phyloP scores from a whole-genome alignment of 2,888 invertebrate genomes.

The Coleophora deauratella region DNA sequence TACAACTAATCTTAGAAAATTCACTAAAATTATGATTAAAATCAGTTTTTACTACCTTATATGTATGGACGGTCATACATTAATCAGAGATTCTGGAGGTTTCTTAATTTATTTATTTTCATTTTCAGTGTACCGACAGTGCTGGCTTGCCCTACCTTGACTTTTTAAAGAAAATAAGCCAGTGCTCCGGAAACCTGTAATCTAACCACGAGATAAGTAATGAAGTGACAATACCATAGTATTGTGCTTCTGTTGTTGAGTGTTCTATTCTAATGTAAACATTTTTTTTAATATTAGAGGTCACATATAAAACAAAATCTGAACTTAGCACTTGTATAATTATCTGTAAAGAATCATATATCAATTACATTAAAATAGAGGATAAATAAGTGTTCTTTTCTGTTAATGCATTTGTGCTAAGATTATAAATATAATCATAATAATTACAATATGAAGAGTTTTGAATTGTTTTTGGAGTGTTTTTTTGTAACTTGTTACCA shows the following conservation, averaged over 20 bases:
- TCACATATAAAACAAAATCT: conserved; percentile 35
- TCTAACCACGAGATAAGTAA: conserved; percentile 1
- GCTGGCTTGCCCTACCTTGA: conserved; percentile 54
- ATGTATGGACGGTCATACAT: no score
- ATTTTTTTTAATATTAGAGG: conserved; percentile 27
- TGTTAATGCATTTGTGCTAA: conserved; percentile 43
- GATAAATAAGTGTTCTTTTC: conserved; percentile 7
- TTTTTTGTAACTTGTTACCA: conserved; percentile 43
- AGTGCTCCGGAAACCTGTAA: conserved; percentile 33
- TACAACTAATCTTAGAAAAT: no score
- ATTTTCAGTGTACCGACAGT: conserved; percentile 56
- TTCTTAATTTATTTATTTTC: conserved; percentile 9
- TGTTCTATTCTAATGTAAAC: conserved; percentile 40
- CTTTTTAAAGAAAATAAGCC: conserved; percentile 34
- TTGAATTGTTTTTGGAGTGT: conserved; percentile 56
- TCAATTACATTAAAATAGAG: conserved; percentile 1
- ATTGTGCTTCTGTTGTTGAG: conserved; percentile 34
- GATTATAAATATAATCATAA: conserved; percentile 37
- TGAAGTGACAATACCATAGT: conserved; percentile 25
- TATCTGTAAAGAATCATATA: conserved; percentile 3
- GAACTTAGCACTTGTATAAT: conserved; percentile 43
- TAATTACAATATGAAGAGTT: no score
- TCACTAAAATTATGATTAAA: no score
- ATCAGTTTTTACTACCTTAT: no score
- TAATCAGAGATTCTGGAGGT: no score